Conservation (phyloP, 2,797 vertebrate species). For the Molossus alvarezi region DNA sequence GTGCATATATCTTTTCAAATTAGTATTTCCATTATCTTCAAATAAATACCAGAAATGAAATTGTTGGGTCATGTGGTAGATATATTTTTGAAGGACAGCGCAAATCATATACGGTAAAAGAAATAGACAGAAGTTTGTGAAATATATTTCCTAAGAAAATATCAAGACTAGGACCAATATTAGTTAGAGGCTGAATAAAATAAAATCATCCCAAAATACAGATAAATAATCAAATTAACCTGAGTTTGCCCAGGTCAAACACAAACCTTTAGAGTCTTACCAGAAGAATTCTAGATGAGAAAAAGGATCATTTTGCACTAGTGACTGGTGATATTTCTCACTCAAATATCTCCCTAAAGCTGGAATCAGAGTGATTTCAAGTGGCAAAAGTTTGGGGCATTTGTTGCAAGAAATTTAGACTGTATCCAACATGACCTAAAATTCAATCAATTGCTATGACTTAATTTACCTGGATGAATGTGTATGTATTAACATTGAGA, state of each 20-base stretch:
- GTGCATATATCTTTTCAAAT: not conserved
- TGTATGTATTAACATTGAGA: not conserved
- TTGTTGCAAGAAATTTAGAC: constrained; percentile 10
- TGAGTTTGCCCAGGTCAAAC: constrained; percentile 12
- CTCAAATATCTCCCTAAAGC: not conserved
- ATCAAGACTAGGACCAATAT: constrained; percentile 36
- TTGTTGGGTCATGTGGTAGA: not conserved
- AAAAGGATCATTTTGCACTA: not conserved
- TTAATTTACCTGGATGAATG: constrained; percentile 58
- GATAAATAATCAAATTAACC: constrained; percentile 32
- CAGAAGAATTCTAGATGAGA: not conserved
- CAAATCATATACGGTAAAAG: constrained; percentile 6
- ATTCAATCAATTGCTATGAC: constrained; percentile 1
- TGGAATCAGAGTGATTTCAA: constrained; percentile 27
- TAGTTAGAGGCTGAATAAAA: not conserved
- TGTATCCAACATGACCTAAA: not conserved
- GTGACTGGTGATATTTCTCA: not conserved
- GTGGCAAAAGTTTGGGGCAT: not conserved
- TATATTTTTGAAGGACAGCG: constrained; percentile 56
- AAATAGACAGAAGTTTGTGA: not conserved
- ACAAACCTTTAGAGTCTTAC: constrained; percentile 32
- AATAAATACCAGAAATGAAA: constrained; percentile 3
- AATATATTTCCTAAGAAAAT: constrained; percentile 51
- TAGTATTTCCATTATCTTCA: not conserved
- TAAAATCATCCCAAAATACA: constrained; percentile 60